Evolutionary conservation across 2,888 invertebrate species (phyloP), one percentile per base, ranked within the genome.

Genomic region (Meiosimyza platycephala): DNA sequence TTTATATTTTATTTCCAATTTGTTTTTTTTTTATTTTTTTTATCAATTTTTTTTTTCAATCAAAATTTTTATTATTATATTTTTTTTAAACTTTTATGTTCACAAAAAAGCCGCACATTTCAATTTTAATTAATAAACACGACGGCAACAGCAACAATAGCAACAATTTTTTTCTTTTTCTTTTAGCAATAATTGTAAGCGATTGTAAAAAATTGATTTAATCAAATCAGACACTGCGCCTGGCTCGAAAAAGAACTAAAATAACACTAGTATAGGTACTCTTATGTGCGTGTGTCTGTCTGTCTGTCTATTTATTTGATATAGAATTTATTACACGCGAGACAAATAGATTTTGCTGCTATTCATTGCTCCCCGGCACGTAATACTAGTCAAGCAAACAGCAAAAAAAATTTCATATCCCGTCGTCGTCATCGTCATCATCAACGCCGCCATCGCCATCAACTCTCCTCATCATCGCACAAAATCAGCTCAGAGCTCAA

Each of bases 351-450:
- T 80, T 81, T 78, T 80, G 80, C 82, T 78, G 74, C 79, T 82
- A 84, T 85, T 84, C 85, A 84, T 81, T 81, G 84, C 84, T 82
- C 82, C 84, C 84, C 85, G 84, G 85, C 85, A 84, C 83, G 84
- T 84, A 85, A 85, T 82, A 84, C 84, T 84, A 85, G 80, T 84
- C 82, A 81, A 79, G 80, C 80, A 78, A 79, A 81, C 80, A 80
- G 79, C 81, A 84, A 85, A 85, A 83, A 28, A 85, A 84, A 85
- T 83, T 84, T 83, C 83, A 85, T 84, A 84, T 84, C 85, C 85
- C 82, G 78, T 79, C 78, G 77, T 82, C 78, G 48, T 76, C 74
- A 70, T 78, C 75, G 75, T 78, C 78, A 76, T 77, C 75, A 72
- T 75, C 76, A 75, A 77, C 74, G 73, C 78, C 78, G 77, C 74